A percentile compares a stretch with the other conserved stretches of the same genome.
These are phyloP conservation scores for Phaethornis superciliosus DNA, from an alignment of 2,113 vertebrate species.

Conservation along the genomic window DNA sequence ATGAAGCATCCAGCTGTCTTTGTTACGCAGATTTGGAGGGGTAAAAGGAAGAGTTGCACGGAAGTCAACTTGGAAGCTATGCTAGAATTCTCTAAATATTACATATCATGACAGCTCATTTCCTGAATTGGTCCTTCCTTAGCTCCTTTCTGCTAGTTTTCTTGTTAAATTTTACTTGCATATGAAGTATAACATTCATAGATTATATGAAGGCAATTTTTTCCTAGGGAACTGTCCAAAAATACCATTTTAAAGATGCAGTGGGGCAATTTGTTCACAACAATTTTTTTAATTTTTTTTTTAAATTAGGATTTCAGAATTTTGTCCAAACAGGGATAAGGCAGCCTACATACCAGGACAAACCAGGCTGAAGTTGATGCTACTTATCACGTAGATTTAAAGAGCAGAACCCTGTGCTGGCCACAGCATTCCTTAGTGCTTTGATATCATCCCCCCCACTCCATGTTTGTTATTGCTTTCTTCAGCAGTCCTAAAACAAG, in stretches of 20 bases:
- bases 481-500: not conserved
- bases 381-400: accelerated
- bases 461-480: not conserved
- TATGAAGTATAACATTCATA: not conserved
- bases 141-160: not conserved
- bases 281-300: not conserved
- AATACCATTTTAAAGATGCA: not conserved
- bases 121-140: not conserved
- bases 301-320: not conserved
- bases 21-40: not conserved
- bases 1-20: not conserved
- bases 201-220: not conserved
- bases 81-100: not conserved
- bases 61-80: not conserved
- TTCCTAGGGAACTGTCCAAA: not conserved
- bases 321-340: not conserved
- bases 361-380: not conserved
- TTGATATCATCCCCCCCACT: not conserved
- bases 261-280: not conserved
- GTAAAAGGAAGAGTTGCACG: not conserved
- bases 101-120: not conserved
- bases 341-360: not conserved
- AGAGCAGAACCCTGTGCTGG: not conserved
- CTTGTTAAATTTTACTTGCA: not conserved
- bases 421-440: not conserved